These are phyloP conservation scores for Stramonita haemastoma DNA, from an alignment of 2,888 invertebrate genomes.

Conservation along the genomic window DNA sequence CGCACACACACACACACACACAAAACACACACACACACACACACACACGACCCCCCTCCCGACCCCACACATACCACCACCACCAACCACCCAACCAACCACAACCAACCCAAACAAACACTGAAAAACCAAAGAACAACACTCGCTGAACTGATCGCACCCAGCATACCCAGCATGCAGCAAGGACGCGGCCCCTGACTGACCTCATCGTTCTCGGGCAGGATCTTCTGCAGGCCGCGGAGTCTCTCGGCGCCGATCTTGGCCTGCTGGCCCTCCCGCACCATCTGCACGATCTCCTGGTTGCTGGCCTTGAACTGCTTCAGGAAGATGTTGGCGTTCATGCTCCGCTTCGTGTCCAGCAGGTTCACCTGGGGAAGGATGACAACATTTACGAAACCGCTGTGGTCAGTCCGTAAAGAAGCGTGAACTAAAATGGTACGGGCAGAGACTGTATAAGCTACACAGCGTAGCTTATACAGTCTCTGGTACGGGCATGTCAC, in stretches of 20 bases:
- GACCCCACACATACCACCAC: background rate
- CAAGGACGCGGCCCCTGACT: background rate
- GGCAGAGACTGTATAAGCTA: too few species aligned
- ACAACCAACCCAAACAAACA: too few species aligned
- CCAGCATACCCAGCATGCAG: too few species aligned
- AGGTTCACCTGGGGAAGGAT: constrained; percentile 87
- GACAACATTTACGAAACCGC: too few species aligned
- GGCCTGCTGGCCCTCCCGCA: constrained; percentile 84
- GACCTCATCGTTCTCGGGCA: constrained; percentile 93
- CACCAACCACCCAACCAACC: background rate
- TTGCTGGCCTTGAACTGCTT: constrained; percentile 97
- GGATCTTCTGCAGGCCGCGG: constrained; percentile 91
- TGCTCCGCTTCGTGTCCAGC: constrained; percentile 93
- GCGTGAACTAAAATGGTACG: too few species aligned
- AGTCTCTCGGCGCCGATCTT: constrained; percentile 88
- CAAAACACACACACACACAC: too few species aligned
- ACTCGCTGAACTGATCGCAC: too few species aligned
- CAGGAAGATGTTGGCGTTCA: constrained; percentile 98
- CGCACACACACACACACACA: too few species aligned
- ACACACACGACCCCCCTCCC: background rate
- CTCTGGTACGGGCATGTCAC: too few species aligned
- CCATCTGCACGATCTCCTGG: constrained; percentile 91
- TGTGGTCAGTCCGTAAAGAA: too few species aligned
- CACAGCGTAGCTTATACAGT: too few species aligned
- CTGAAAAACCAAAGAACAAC: background rate